phyloP scores from a whole-genome alignment of 1,140 invertebrate species.

The Bradynema listronoti region DNA sequence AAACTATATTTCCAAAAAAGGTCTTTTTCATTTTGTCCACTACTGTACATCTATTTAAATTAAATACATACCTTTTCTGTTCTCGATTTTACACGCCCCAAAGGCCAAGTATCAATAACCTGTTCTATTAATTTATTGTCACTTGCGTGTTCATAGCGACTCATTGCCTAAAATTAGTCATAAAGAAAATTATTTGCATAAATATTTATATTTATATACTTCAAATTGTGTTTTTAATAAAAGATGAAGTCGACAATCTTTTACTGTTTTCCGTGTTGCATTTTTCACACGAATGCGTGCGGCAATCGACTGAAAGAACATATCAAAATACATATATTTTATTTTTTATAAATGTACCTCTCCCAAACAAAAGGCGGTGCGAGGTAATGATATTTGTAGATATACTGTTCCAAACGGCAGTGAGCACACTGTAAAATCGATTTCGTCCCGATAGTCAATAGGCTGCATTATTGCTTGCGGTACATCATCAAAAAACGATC shows the following conservation, averaged over 20 bases:
- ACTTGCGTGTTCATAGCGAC: constrained; percentile 53
- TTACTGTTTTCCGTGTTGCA: constrained; percentile 45
- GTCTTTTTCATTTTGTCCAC: too few species aligned
- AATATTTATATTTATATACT: too few species aligned
- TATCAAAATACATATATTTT: background rate
- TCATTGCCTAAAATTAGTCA: constrained; percentile 36
- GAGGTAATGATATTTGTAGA: constrained; percentile 37
- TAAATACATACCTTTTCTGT: constrained; percentile 40
- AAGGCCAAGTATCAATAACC: constrained; percentile 27
- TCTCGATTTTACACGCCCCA: constrained; percentile 40
- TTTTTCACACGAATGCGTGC: constrained; percentile 34
- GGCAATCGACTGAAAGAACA: constrained; percentile 24
- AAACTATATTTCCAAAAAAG: too few species aligned
- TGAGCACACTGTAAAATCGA: constrained; percentile 55
- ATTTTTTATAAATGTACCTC: constrained; percentile 29
- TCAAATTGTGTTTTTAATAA: constrained; percentile 51
- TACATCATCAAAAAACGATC: constrained; percentile 53
- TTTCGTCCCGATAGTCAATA: constrained; percentile 52
- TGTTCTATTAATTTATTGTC: constrained; percentile 50
- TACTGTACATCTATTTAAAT: too few species aligned
- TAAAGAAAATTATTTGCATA: background rate
- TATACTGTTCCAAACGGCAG: constrained; percentile 50
- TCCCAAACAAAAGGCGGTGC: constrained; percentile 45
- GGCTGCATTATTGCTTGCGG: constrained; percentile 34
- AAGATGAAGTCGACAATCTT: constrained; percentile 45